Evolutionary conservation across 2,888 invertebrate genomes (phyloP), one percentile per base, ranked within the genome.

Genomic region (Mantis religiosa): DNA sequence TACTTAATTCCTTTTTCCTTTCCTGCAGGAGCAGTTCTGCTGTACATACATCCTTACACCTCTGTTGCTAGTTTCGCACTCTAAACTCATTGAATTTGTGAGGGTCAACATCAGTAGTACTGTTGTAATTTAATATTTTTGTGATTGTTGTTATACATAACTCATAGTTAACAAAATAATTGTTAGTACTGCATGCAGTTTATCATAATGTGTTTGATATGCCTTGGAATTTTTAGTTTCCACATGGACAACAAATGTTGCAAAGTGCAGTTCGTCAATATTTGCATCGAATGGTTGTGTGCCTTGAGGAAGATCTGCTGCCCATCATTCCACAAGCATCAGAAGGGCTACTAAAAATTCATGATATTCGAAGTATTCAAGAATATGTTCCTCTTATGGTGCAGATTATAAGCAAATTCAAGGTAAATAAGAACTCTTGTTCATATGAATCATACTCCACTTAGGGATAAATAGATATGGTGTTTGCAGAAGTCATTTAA

Each of bases 371-470:
- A 82, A 91, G 91, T 83, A 91, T 92, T 71, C 92, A 92, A 34
- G 95, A 95, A 91, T 94, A 95, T 91, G 93, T 95, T 84, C 94
- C 95, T 2, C 93, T 95, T 71, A 93, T 95, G 90, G 94, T 94
- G 91, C 95, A 95, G 91, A 93, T 95, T 84, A 94, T 95, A 88
- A 93, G 93, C 89, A 95, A 95, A 91, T 95, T 94, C 91, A 95
- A 95, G 93, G 93, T 93, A 91, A 89, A 27, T 87, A 71, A 25
- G 54, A 41, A 41, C 25, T 25, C 25, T 71, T 71, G 54, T 3
- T 71, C 20, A 6, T 71, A 71, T 71, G 20, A 20, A 3, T 71
- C 12, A 41, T 41, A 41, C 41, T 41, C 9, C 12, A 12, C 41
- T 12, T 12, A 41, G 41, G 41, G 41, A 41, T 9, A 41, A 12